Evolutionary conservation across 1,140 invertebrate species (phyloP), one percentile per base, ranked within the genome.

Genomic region (Centruroides vittatus): DNA sequence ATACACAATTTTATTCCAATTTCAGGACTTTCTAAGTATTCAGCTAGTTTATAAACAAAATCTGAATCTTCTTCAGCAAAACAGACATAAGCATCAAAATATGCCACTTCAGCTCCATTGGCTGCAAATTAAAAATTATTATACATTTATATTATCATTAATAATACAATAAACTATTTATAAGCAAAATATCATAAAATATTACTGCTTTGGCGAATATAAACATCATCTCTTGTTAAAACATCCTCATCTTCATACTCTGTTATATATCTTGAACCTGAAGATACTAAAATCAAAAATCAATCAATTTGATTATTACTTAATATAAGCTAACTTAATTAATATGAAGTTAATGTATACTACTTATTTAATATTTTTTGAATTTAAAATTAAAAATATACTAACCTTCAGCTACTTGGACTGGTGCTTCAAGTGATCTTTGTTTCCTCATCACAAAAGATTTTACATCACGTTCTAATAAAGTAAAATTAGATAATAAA

Each of bases 41-140:
- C 47, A 52, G 73, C 70, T 57, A 76, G 65, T 13, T 69, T 35
- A 23, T 66, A 65, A 8, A 75, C 74, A 69, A 75, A 76, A 12
- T 61, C 47, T 47, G 73, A 35, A 63, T 76, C 73, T 41, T 68
- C 67, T 46, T 70, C 69, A 55, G 70, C 70, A 63, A 74, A 75
- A 57, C 73, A 74, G 11, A 76, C 66, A 65, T 73, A 76, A 3
- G 74, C 74, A 63, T 76, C 74, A 66, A 73, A 76, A 35, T 50
- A 47, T 4, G 59, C 65, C 7, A 34, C 4, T 4, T 51, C 60
- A 56, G 48, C 6, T 9, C 35, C 41, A 52, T 48, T 53, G 13
- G 46, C n/a, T 8, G 3, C 34, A 35, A 46, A 49, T 34, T 48
- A 2, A 47, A 63, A 49, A 46, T 47, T 56, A 46, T 47, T 56